These are phyloP conservation scores for Euzetes globulus DNA, from an alignment of 2,888 invertebrate species.

Conservation along the genomic window DNA sequence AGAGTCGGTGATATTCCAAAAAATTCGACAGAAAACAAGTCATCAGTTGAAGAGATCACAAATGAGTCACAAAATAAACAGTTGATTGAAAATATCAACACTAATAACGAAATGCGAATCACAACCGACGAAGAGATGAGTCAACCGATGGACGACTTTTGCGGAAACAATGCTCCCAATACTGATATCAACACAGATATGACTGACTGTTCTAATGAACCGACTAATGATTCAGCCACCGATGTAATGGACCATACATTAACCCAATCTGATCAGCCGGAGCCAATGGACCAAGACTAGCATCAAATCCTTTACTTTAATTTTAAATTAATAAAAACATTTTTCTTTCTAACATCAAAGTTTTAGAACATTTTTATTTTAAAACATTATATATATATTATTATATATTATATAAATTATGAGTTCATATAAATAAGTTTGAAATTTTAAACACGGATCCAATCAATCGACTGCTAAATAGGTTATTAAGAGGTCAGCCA, in stretches of 20 bases:
- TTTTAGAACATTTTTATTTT: slow-evolving; percentile 7
- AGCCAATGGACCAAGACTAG: slow-evolving; percentile 16
- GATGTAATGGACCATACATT: slow-evolving; percentile 3
- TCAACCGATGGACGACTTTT: slow-evolving; percentile 11
- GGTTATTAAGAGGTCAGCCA: background rate
- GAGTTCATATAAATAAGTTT: background rate
- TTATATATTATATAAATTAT: slow-evolving; percentile 18
- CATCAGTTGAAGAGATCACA: background rate
- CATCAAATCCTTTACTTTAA: too few relatives aligned
- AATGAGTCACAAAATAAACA: background rate
- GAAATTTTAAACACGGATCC: background rate
- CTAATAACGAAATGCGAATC: background rate
- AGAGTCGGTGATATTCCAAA: background rate
- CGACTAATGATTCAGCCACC: background rate
- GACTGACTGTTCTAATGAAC: background rate
- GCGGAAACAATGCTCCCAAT: background rate
- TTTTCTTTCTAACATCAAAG: background rate
- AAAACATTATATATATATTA: background rate
- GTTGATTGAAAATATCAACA: background rate
- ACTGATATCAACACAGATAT: background rate
- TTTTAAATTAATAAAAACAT: background rate
- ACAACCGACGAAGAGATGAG: background rate
- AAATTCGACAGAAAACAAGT: background rate
- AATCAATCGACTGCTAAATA: background rate
- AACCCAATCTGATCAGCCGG: background rate